Conservation (phyloP, 2,797 vertebrate genomes). For the Columba guinea region DNA sequence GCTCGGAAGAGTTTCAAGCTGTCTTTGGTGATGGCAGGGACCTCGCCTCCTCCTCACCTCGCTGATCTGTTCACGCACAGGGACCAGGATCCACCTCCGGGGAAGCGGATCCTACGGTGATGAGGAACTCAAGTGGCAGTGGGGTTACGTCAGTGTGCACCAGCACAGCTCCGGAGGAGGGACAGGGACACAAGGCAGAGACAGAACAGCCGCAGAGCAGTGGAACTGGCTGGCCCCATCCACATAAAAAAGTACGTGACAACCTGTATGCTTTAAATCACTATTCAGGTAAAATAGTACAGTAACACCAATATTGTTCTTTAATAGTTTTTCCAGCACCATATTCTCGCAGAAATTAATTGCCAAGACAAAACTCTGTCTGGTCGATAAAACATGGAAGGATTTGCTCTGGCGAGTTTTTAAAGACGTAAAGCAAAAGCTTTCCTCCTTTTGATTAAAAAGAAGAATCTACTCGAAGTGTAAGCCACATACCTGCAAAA, state of each 20-base stretch:
- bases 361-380: neutral
- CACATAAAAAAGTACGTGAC: neutral
- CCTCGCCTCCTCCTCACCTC: neutral
- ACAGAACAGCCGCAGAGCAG: neutral
- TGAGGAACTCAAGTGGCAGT: neutral
- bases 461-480: neutral
- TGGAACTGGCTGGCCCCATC: neutral
- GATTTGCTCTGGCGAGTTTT: neutral
- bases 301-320: neutral
- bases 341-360: neutral
- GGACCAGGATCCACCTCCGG: neutral
- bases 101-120: neutral
- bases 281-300: neutral
- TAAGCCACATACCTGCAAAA: neutral
- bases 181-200: neutral
- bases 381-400: neutral
- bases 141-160: neutral
- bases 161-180: neutral
- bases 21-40: neutral
- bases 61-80: neutral
- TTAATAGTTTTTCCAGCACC: neutral
- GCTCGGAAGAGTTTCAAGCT: neutral
- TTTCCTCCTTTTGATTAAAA: neutral
- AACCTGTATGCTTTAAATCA: neutral
- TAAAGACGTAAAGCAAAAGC: neutral